Percentiles rank a stretch among this genome's conserved stretches.
Evolutionary conservation across 2,113 vertebrate species (phyloP).

Genomic region (Microcebus jonahi): DNA sequence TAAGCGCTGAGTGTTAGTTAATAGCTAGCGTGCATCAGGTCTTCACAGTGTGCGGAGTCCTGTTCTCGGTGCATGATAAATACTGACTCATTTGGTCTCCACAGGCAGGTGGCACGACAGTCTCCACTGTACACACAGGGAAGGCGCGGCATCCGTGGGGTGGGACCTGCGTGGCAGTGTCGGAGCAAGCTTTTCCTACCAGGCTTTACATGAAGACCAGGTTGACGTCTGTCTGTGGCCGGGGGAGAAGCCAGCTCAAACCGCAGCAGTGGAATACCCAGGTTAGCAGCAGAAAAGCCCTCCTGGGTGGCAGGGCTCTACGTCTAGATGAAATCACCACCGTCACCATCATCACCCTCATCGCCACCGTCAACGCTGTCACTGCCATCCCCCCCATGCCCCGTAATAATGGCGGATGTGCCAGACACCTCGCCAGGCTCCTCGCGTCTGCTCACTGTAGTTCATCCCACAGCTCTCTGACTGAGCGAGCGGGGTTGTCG

Average conservation of each 20-base stretch:
- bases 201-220: background rate
- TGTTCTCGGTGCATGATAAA: background rate
- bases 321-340: background rate
- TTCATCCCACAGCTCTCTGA: background rate
- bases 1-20: background rate
- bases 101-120: too few relatives aligned
- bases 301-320: background rate
- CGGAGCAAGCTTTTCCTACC: background rate
- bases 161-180: background rate
- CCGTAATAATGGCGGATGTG: background rate
- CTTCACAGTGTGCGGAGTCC: background rate
- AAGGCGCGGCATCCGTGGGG: background rate
- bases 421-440: background rate
- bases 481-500: background rate
- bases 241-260: background rate
- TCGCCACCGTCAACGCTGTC: accelerated
- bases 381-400: too few relatives aligned
- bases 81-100: background rate
- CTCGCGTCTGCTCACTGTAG: background rate
- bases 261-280: background rate
- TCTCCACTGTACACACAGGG: background rate
- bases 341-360: background rate
- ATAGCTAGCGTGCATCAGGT: background rate
- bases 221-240: background rate
- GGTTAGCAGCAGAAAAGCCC: background rate